Evolutionary conservation across 2,888 invertebrate genomes (phyloP).

Genomic region (Acleris emargana): DNA sequence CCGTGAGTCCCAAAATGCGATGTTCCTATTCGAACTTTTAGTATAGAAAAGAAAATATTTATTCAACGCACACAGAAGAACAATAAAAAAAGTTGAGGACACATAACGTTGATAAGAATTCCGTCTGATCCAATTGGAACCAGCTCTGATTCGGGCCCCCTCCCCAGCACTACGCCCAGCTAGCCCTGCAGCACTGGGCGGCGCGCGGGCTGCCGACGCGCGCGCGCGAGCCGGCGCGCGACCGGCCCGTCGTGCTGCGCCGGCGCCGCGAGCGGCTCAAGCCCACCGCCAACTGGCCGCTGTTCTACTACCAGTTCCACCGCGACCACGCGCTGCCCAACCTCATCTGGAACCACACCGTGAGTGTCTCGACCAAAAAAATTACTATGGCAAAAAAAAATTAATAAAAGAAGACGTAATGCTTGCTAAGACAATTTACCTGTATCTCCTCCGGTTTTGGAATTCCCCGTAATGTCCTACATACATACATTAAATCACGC

Average conservation of each 20-base stretch:
- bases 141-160: neutral
- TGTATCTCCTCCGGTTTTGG: no score
- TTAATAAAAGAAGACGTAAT: no score
- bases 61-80: no score
- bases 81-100: no score
- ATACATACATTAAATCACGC: no score
- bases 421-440: no score
- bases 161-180: slow-evolving; percentile 69
- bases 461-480: no score
- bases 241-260: slow-evolving; percentile 95
- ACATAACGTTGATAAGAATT: no score
- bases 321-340: slow-evolving; percentile 97
- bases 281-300: slow-evolving; percentile 94
- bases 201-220: slow-evolving; percentile 85
- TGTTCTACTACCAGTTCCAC: slow-evolving; percentile 97
- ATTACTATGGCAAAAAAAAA: no score
- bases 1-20: no score
- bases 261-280: slow-evolving; percentile 95
- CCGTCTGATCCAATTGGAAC: neutral
- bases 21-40: no score
- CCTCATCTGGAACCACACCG: slow-evolving; percentile 99
- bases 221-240: slow-evolving; percentile 81
- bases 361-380: slow-evolving; percentile 54
- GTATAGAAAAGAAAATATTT: no score
- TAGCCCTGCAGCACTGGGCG: slow-evolving; percentile 84